These are phyloP conservation scores for Lamellibrachia luymesi DNA, from an alignment of 1,140 invertebrate genomes.

Conservation along the genomic window DNA sequence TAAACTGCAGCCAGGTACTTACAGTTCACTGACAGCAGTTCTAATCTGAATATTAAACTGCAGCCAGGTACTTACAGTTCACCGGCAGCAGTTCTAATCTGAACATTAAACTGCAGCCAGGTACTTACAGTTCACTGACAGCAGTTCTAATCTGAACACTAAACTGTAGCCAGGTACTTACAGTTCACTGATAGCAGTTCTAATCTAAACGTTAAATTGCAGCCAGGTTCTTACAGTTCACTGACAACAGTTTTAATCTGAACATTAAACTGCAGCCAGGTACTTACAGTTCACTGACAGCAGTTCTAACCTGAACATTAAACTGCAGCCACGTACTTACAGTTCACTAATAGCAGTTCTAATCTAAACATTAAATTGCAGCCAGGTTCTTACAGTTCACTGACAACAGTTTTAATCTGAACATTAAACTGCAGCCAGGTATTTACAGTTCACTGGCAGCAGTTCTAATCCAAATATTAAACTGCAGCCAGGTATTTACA, in stretches of 20 bases:
- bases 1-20: not conserved
- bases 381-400: too few relatives aligned
- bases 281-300: too few relatives aligned
- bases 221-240: too few relatives aligned
- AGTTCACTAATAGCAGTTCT: not conserved
- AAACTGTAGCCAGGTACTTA: not conserved
- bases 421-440: slow-evolving; percentile 16
- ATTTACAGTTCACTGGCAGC: not conserved
- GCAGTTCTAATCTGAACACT: not conserved
- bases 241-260: not conserved
- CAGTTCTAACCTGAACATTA: not conserved
- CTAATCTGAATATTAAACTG: not conserved
- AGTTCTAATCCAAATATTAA: not conserved
- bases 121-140: too few relatives aligned
- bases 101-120: not conserved
- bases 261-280: not conserved
- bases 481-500: slow-evolving; percentile 1
- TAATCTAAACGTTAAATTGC: not conserved
- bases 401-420: too few relatives aligned
- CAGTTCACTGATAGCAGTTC: not conserved
- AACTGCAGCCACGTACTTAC: not conserved
- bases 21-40: not conserved
- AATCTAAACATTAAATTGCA: not conserved
- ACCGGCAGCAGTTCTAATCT: not conserved
- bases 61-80: too few relatives aligned